These are phyloP conservation scores for Ips nitidus DNA, from an alignment of 1,140 invertebrate genomes.

Conservation along the genomic window DNA sequence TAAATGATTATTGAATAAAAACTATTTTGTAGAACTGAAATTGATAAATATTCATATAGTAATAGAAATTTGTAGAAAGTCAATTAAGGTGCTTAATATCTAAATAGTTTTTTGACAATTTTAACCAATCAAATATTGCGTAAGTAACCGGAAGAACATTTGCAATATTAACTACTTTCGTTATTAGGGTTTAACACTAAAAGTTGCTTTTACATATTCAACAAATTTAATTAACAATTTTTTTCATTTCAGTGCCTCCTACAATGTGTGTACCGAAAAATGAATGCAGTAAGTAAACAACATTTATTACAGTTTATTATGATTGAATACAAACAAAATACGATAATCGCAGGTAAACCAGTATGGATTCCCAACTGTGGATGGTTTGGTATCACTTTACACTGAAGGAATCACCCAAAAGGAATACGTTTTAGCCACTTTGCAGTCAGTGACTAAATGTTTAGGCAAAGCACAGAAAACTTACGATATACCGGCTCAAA, in stretches of 20 bases:
- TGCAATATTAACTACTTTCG: too few species aligned
- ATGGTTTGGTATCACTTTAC: constrained; percentile 67
- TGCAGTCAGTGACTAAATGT: constrained; percentile 66
- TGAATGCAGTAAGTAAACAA: constrained; percentile 62
- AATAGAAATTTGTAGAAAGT: too few species aligned
- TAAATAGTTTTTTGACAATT: too few species aligned
- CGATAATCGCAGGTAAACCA: constrained; percentile 50
- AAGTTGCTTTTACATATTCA: too few species aligned
- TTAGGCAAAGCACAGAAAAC: constrained; percentile 51
- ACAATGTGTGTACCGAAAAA: constrained; percentile 68
- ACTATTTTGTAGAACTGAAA: too few species aligned
- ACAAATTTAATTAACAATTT: not conserved
- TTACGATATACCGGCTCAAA: constrained; percentile 35
- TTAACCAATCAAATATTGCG: too few species aligned
- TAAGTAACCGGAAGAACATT: too few species aligned
- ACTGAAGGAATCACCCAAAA: constrained; percentile 69
- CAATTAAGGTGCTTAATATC: too few species aligned
- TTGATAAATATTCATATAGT: too few species aligned
- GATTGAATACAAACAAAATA: constrained; percentile 1
- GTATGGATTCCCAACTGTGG: constrained; percentile 65
- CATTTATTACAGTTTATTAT: too few species aligned
- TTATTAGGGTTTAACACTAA: too few species aligned
- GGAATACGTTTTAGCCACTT: constrained; percentile 68
- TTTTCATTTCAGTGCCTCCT: constrained; percentile 59
- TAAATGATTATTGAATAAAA: too few species aligned